Evolutionary conservation across 2,113 vertebrate species (phyloP).

Genomic region (Orycteropus afer): DNA sequence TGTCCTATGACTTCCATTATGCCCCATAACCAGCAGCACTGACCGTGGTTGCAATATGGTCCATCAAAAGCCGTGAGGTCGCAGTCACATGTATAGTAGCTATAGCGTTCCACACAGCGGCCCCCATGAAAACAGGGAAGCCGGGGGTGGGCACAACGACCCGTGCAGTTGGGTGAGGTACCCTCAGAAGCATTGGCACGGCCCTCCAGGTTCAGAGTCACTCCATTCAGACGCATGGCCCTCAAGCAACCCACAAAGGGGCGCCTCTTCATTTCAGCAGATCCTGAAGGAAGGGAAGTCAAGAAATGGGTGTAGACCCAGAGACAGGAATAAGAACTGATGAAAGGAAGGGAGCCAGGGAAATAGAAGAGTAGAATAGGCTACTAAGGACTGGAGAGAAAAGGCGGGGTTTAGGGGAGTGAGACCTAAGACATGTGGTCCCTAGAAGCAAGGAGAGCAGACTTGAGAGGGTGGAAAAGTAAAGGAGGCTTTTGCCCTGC

Average conservation of each 20-base stretch:
- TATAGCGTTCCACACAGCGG: slow-evolving; percentile 95
- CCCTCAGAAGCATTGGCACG: slow-evolving; percentile 94
- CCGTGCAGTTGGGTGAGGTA: slow-evolving; percentile 94
- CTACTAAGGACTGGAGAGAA: not conserved
- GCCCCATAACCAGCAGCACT: slow-evolving; percentile 44
- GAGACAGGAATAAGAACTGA: not conserved
- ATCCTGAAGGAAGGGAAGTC: slow-evolving; percentile 84
- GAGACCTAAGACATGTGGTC: not conserved
- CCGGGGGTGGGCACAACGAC: slow-evolving; percentile 91
- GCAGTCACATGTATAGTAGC: slow-evolving; percentile 96
- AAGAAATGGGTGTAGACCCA: not conserved
- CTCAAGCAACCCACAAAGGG: slow-evolving; percentile 96
- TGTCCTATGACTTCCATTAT: not conserved
- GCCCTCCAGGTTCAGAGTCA: slow-evolving; percentile 94
- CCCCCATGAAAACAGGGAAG: slow-evolving; percentile 95
- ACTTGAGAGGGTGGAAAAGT: not conserved
- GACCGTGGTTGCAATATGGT: slow-evolving; percentile 96
- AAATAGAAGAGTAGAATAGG: not conserved
- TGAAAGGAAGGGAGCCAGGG: not conserved
- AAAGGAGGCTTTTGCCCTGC: not conserved
- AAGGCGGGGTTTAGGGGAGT: not conserved
- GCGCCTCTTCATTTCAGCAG: slow-evolving; percentile 92
- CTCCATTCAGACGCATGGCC: slow-evolving; percentile 94
- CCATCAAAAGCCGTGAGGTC: slow-evolving; percentile 95
- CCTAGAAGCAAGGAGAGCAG: not conserved